Base-by-base conservation (phyloP, 2,113 vertebrate species). In the Pelecanoides urinatrix region DNA sequence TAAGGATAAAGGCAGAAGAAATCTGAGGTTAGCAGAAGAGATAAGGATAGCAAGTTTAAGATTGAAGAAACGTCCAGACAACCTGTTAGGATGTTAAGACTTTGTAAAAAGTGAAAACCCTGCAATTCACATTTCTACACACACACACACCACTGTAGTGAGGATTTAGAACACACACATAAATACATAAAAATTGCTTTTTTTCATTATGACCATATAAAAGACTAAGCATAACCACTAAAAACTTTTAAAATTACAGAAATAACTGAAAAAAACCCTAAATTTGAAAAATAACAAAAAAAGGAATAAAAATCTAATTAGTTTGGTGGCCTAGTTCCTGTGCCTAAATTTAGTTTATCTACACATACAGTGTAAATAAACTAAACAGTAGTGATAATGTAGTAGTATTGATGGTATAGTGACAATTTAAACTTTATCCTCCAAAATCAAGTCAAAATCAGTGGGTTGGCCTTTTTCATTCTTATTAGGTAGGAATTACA, bases 71-170 rank as follows among this genome's bases (percentile, higher is more conserved):
- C 26, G 72, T 38, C 27, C 59, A 59, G 26, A 20, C 63, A 12
- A 66, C 19, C 19, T 52, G 58, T 71, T 63, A 56, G 36, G 18
- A 77, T 15, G 17, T 84, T 63, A 76, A 49, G 53, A 36, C 17
- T 27, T 68, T 21, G 2, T 71, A 71, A 27, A 42, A 76, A 62
- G 55, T 27, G 19, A 71, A 63, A 68, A 30, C 7, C 19, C 16
- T 68, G n/a, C 16, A 49, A n/a, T n/a, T 61, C 62, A 67, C 34
- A 68, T 18, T 55, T 83, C 36, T 73, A 56, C 67, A 63, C 8
- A 10, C 14, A 2, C 14, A 1, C 14, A 1, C 19, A 40, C 38
- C 25, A 32, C 9, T 42, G 30, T 22, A 61, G 17, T 1, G 1
- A 55, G 20, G 14, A 38, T 75, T 76, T 55, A 61, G 53, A 82